Conservation (phyloP, 2,113 vertebrate genomes). For the Dissostichus mawsoni region DNA sequence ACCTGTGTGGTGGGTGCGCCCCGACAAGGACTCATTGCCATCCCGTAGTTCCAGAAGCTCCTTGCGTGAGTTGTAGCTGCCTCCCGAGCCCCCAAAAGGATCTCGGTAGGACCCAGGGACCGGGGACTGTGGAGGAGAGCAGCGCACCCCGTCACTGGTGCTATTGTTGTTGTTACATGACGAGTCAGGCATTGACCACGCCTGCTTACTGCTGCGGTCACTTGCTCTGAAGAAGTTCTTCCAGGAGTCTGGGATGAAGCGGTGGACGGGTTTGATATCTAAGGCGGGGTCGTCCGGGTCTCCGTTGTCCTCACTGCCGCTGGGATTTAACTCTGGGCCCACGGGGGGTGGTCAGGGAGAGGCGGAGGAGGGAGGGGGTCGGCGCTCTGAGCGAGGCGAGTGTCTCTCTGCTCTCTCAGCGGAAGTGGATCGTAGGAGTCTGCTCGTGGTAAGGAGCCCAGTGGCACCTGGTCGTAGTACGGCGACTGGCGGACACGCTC, state of each 20-base stretch:
- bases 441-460: constrained; percentile 52
- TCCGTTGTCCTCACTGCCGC: constrained; percentile 76
- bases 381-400: constrained; percentile 77
- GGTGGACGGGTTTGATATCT: constrained; percentile 92
- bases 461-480: constrained; percentile 83
- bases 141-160: constrained; percentile 86
- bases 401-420: constrained; percentile 68
- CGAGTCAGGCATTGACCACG: constrained; percentile 80
- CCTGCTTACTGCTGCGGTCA: constrained; percentile 71
- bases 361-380: constrained; percentile 90
- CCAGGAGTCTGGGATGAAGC: constrained; percentile 97
- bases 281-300: constrained; percentile 73
- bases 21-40: constrained; percentile 77
- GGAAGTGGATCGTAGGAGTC: constrained; percentile 43
- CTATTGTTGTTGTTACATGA: constrained; percentile 73
- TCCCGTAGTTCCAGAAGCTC: constrained; percentile 84
- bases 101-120: constrained; percentile 82
- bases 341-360: constrained; percentile 90
- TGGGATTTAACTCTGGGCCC: constrained; percentile 83
- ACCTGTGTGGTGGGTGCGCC: constrained; percentile 79
- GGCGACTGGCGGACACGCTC: constrained; percentile 73
- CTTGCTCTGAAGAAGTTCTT: constrained; percentile 92
- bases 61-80: constrained; percentile 85
- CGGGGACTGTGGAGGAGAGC: constrained; percentile 91
- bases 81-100: constrained; percentile 83